Conservation (phyloP, 2,113 vertebrate species). For the Camelus bactrianus region DNA sequence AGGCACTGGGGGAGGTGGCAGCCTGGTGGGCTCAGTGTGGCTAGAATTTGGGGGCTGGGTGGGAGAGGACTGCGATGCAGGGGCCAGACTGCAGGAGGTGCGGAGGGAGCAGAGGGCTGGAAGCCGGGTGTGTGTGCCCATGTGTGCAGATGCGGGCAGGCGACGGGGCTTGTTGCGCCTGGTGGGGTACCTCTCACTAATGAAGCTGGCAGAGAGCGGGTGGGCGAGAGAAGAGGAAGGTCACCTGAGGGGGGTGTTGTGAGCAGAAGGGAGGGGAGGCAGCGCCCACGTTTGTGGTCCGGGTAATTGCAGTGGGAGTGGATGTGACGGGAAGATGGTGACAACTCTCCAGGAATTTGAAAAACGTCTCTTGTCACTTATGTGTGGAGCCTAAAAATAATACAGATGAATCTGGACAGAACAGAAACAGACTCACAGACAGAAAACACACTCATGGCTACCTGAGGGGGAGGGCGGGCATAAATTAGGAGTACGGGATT, state of each 20-base stretch:
- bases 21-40: neutral
- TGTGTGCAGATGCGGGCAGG: rapidly evolving
- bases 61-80: no score
- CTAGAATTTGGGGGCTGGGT: neutral
- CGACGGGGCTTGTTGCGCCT: neutral
- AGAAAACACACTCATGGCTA: neutral
- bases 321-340: neutral
- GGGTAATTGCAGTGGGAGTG: rapidly evolving
- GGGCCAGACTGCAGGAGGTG: rapidly evolving
- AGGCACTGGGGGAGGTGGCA: rapidly evolving
- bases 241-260: no score
- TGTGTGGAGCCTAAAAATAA: neutral
- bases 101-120: rapidly evolving
- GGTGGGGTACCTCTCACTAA: neutral
- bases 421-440: neutral
- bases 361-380: rapidly evolving
- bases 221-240: neutral
- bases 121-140: rapidly evolving
- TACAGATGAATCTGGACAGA: rapidly evolving
- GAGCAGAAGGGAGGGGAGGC: no score
- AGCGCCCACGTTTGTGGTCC: rapidly evolving
- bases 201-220: neutral
- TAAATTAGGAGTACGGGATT: no score
- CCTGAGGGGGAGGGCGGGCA: no score
- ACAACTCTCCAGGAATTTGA: rapidly evolving